Conservation (phyloP, 35 echinoderm and acorn worm genomes). For the Nesometra sesokonis region DNA sequence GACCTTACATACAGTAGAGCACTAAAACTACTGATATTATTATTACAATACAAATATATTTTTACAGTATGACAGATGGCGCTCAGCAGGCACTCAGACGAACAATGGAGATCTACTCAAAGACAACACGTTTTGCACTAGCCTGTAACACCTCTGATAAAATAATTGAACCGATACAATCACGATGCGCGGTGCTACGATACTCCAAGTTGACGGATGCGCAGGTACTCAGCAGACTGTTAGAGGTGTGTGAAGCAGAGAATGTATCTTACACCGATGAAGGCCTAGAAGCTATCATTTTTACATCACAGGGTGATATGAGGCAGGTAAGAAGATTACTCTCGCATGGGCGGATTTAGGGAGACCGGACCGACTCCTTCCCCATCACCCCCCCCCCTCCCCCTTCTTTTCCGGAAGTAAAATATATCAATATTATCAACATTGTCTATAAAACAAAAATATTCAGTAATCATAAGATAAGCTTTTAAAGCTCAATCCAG, state of each 20-base stretch:
- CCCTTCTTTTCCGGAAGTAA: too few relatives aligned
- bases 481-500: too few relatives aligned
- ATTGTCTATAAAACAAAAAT: too few relatives aligned
- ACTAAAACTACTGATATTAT: too few relatives aligned
- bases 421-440: too few relatives aligned
- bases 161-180: slow-evolving; percentile 97
- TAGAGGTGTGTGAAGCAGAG: slow-evolving; percentile 70
- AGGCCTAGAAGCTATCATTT: slow-evolving; percentile 94
- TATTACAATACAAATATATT: too few relatives aligned
- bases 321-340: slow-evolving; percentile 85
- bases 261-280: slow-evolving; percentile 52
- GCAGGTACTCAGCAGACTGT: slow-evolving; percentile 63
- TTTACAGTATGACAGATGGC: slow-evolving; percentile 74
- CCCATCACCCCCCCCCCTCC: too few relatives aligned
- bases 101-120: slow-evolving; percentile 97
- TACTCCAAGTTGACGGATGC: slow-evolving; percentile 80
- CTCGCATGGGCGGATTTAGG: too few relatives aligned
- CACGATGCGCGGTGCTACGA: slow-evolving; percentile 75
- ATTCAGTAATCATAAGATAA: too few relatives aligned
- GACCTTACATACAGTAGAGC: too few relatives aligned
- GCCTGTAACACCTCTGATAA: slow-evolving; percentile 94
- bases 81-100: slow-evolving; percentile 83
- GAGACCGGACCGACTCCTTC: too few relatives aligned
- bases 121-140: slow-evolving; percentile 89
- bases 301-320: slow-evolving; percentile 95